A percentile compares a stretch with the other conserved stretches of the same genome.
phyloP scores from a whole-genome alignment of 2,888 invertebrate genomes.

The Melanostoma mellinum region DNA sequence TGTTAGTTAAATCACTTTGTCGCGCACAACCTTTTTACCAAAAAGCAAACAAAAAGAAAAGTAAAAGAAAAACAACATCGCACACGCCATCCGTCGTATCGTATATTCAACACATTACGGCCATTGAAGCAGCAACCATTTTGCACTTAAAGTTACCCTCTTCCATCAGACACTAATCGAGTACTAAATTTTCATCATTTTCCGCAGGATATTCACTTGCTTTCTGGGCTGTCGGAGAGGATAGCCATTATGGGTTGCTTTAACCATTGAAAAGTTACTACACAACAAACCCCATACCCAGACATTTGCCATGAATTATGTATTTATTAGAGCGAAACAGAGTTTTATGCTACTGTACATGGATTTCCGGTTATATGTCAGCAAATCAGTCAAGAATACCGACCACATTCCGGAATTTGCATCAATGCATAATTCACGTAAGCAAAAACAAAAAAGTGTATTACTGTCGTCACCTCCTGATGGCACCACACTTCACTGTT shows the following conservation, averaged over 20 bases:
- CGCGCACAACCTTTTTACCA: conserved; percentile 37
- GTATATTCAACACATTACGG: no score
- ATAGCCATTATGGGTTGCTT: neutral
- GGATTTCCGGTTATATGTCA: conserved; percentile 68
- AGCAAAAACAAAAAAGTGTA: conserved; percentile 1
- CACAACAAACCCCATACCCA: neutral
- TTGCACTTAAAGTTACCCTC: conserved; percentile 2
- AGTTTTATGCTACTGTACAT: conserved; percentile 20
- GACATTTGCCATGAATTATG: conserved; percentile 55
- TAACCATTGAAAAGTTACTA: conserved; percentile 1
- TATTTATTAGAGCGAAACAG: conserved; percentile 30
- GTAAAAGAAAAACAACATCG: conserved; percentile 5
- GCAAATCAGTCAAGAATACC: conserved; percentile 68
- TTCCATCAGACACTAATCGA: conserved; percentile 50
- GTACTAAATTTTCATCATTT: conserved; percentile 62
- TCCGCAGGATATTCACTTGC: conserved; percentile 62
- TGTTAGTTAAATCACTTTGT: conserved; percentile 68
- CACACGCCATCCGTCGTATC: conserved; percentile 35
- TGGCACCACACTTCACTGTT: neutral
- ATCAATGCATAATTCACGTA: conserved; percentile 59
- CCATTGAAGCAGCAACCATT: neutral
- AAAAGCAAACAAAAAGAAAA: conserved; percentile 2
- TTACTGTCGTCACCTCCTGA: conserved; percentile 14
- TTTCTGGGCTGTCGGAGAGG: conserved; percentile 21
- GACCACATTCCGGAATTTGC: conserved; percentile 46